Evolutionary conservation across 2,888 invertebrate species (phyloP).

Genomic region (Leistus spinibarbis): DNA sequence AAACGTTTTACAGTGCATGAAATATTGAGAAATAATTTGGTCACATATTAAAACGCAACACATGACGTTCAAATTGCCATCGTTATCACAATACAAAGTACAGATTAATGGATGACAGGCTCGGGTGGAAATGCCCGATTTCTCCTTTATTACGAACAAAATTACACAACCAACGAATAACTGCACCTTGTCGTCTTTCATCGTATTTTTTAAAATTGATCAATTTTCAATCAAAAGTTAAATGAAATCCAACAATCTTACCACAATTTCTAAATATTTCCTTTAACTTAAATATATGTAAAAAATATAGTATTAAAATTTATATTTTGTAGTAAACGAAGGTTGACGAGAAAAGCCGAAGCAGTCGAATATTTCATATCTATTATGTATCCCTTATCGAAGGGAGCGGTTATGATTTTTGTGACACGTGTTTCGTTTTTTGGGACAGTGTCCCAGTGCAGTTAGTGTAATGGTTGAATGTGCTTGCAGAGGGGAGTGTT

Average conservation of each 20-base stretch:
- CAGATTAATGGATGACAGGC: slow-evolving; percentile 44
- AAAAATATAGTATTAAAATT: background rate
- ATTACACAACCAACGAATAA: background rate
- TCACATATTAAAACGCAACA: slow-evolving; percentile 41
- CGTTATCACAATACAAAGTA: slow-evolving; percentile 45
- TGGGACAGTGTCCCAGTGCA: background rate
- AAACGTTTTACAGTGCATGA: background rate
- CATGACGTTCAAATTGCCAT: slow-evolving; percentile 46
- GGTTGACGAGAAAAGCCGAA: slow-evolving; percentile 7
- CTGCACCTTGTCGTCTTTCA: slow-evolving; percentile 6
- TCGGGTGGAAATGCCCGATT: slow-evolving; percentile 39
- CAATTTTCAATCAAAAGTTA: background rate
- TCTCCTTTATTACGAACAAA: slow-evolving; percentile 15
- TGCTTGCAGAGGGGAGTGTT: background rate
- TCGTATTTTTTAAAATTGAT: background rate
- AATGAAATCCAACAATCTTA: background rate
- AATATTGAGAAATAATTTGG: background rate
- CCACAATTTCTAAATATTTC: background rate
- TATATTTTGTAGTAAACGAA: background rate
- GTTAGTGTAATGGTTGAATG: background rate
- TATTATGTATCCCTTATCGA: slow-evolving; percentile 14
- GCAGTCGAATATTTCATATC: background rate
- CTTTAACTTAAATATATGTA: background rate
- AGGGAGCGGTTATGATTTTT: slow-evolving; percentile 38
- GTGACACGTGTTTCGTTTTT: slow-evolving; percentile 38